Conservation (phyloP, 2,113 vertebrate genomes). For the Microtus pennsylvanicus region DNA sequence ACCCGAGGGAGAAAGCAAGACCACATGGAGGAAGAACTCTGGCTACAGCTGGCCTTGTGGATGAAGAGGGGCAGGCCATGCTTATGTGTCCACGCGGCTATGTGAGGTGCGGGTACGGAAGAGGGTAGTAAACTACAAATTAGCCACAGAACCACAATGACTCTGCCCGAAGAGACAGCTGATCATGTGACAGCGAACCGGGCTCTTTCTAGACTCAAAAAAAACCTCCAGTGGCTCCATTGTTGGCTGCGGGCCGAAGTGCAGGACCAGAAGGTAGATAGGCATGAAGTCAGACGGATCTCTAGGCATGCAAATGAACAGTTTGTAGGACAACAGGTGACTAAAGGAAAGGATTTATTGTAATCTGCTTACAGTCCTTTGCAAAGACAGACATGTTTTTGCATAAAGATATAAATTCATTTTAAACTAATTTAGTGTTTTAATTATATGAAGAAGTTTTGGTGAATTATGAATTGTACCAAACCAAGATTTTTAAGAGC, state of each 20-base stretch:
- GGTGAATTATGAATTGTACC: slow-evolving; percentile 92
- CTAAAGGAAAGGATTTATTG: slow-evolving; percentile 93
- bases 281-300: background rate
- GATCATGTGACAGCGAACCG: background rate
- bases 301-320: slow-evolving; percentile 80
- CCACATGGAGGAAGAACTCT: background rate
- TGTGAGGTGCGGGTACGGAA: background rate
- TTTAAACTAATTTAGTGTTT: slow-evolving; percentile 92
- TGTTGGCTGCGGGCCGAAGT: background rate
- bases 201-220: background rate
- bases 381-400: slow-evolving; percentile 92
- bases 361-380: slow-evolving; percentile 92
- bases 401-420: slow-evolving; percentile 93
- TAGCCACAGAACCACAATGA: background rate
- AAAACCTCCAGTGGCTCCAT: too few species aligned
- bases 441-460: slow-evolving; percentile 89
- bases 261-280: background rate
- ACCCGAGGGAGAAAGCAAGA: rapidly evolving
- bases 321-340: slow-evolving; percentile 88
- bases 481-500: slow-evolving; percentile 89
- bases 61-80: background rate
- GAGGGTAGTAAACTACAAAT: background rate
- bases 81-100: rapidly evolving
- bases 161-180: background rate
- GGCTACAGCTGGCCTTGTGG: rapidly evolving